Percentiles rank a stretch among this genome's conserved stretches.
Evolutionary conservation across 2,888 invertebrate genomes (phyloP).

Genomic region (Brachyopa scutellaris): DNA sequence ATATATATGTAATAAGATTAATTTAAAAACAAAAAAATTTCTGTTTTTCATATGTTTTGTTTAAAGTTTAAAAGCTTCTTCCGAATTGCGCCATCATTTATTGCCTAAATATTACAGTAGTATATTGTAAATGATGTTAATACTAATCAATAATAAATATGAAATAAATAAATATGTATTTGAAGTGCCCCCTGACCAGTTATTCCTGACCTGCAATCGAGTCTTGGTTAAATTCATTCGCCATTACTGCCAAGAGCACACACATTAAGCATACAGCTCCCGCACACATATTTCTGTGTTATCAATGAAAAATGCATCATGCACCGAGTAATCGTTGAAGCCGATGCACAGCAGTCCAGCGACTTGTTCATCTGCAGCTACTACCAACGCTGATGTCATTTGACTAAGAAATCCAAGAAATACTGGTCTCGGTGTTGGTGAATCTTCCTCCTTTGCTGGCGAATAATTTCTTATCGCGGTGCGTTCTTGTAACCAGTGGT

Average conservation of each 20-base stretch:
- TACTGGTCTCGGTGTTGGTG: slow-evolving; percentile 13
- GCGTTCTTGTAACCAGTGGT: slow-evolving; percentile 73
- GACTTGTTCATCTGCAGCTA: slow-evolving; percentile 28
- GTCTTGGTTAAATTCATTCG: slow-evolving; percentile 10
- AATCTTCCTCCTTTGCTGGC: slow-evolving; percentile 11
- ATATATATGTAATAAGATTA: too few relatives aligned
- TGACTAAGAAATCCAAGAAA: slow-evolving; percentile 38
- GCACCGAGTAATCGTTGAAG: slow-evolving; percentile 10
- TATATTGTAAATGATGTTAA: too few relatives aligned
- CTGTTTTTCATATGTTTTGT: too few relatives aligned
- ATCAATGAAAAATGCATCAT: slow-evolving; percentile 43
- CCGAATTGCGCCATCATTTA: too few relatives aligned
- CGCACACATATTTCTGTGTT: slow-evolving; percentile 32
- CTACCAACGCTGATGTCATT: slow-evolving; percentile 38
- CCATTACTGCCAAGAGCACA: slow-evolving; percentile 20
- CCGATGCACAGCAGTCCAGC: background rate
- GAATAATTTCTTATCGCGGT: slow-evolving; percentile 66
- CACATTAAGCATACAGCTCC: slow-evolving; percentile 18
- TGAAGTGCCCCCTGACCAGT: too few relatives aligned
- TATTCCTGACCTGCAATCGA: slow-evolving; percentile 1
- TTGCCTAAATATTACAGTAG: too few relatives aligned
- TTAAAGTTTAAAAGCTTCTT: too few relatives aligned
- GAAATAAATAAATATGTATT: too few relatives aligned
- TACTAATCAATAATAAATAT: too few relatives aligned
- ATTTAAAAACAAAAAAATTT: too few relatives aligned